Percentiles rank a stretch among this genome's conserved stretches.
These are phyloP conservation scores for Forbesichthys papilliferus DNA, from an alignment of 2,113 vertebrate species.

Conservation along the genomic window DNA sequence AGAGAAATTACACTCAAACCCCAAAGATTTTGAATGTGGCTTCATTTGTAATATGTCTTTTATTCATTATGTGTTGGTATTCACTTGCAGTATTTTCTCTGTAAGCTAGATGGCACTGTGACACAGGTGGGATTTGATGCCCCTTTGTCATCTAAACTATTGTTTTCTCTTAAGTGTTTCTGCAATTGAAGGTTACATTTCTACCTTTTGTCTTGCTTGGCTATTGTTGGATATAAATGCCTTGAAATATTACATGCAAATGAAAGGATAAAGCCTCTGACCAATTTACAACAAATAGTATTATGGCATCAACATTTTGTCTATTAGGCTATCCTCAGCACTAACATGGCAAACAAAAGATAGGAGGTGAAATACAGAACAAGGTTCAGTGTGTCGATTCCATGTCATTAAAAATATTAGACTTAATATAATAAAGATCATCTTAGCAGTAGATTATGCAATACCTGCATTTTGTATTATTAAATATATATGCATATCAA, in stretches of 20 bases:
- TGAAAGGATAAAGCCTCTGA: constrained; percentile 1
- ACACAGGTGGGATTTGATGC: constrained; percentile 18
- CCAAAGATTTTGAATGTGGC: no score
- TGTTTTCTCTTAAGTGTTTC: constrained; percentile 23
- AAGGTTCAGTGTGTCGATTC: no score
- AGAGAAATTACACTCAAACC: no score
- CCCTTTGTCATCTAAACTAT: constrained; percentile 47
- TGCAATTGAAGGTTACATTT: constrained; percentile 9
- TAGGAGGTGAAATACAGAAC: neutral
- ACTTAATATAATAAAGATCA: neutral
- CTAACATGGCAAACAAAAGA: neutral
- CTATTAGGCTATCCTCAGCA: neutral
- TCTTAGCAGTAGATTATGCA: neutral
- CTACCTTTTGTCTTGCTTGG: constrained; percentile 6
- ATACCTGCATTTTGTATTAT: neutral
- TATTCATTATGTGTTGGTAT: neutral
- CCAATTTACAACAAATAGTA: neutral
- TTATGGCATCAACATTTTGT: constrained; percentile 9
- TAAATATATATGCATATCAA: no score
- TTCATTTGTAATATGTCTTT: neutral
- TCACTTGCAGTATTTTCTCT: neutral
- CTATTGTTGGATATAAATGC: constrained; percentile 11
- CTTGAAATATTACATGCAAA: constrained; percentile 10
- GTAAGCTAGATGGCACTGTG: constrained; percentile 65
- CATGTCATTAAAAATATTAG: neutral